phyloP scores from a whole-genome alignment of 2,888 invertebrate genomes.

The Nymphalis c-album region DNA sequence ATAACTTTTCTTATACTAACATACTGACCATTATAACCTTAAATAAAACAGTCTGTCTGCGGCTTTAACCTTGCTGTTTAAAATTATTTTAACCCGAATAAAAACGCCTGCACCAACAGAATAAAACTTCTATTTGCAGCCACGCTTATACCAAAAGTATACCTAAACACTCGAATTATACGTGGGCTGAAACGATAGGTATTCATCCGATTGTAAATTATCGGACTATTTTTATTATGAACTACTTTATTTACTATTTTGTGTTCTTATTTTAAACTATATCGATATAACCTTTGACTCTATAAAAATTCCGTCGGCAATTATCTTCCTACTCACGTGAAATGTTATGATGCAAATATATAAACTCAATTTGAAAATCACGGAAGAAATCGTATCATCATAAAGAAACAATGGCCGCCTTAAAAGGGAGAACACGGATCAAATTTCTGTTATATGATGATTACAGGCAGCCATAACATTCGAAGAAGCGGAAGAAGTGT shows the following conservation, averaged over 20 bases:
- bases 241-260: background rate
- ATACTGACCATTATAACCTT: no score
- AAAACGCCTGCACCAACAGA: no score
- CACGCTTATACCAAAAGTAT: no score
- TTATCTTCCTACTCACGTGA: background rate
- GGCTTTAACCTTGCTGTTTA: no score
- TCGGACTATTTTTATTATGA: background rate
- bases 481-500: slow-evolving; percentile 53
- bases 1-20: no score
- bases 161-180: no score
- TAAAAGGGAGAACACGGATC: slow-evolving; percentile 25
- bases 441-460: slow-evolving; percentile 25
- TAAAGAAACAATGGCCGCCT: slow-evolving; percentile 6
- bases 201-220: background rate
- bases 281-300: slow-evolving; percentile 8
- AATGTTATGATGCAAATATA: slow-evolving; percentile 1
- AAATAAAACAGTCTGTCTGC: no score
- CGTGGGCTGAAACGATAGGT: no score
- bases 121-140: no score
- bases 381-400: slow-evolving; percentile 7
- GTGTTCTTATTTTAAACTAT: background rate
- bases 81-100: no score
- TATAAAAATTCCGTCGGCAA: background rate
- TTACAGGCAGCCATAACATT: slow-evolving; percentile 42
- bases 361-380: background rate